Evolutionary conservation across 2,888 invertebrate genomes (phyloP), one percentile per base, ranked within the genome.

Genomic region (Chrysotoxum bicinctum): DNA sequence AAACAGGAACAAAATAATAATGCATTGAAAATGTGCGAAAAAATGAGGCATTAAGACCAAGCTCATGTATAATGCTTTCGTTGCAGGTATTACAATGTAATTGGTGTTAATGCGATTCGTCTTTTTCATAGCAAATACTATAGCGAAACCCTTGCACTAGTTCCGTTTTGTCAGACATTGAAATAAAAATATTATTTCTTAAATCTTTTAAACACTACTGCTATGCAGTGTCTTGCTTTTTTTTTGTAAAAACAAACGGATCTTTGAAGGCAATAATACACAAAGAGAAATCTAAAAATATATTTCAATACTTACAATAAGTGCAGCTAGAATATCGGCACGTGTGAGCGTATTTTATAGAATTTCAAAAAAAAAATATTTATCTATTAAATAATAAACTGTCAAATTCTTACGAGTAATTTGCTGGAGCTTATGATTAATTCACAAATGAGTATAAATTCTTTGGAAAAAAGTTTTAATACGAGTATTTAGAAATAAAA

Each of bases 1-100:
- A 82, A 82, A 82, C 68, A 82, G 78, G 73, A 72, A 81, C 70
- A 58, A 70, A 70, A 76, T 72, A 75, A 70, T 58, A 78, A 54
- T 70, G 58, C 50, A 50, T 32, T 68, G 19, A 32, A 62, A 37
- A 66, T 48, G 35, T 70, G 48, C 60, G 43, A 70, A 21, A 50
- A 72, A 68, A 68, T 16, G 43, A 68, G 21, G 45, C 68, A 78
- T 62, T 82, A 76, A 70, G 66, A 14, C 62, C 23, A 60, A 66
- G 70, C 66, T 64, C 43, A 79, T 14, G 48, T 23, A 21, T 26
- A 40, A 14, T 58, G n/a, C 12, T 62, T 43, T 52, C 40, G 43
- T 50, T 60, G 23, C 58, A 26, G n/a, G 54, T 74, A 56, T 37
- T 48, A 40, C 26, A 4, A 8, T 70, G 54, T 40, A 12, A 64